Base-by-base conservation (phyloP, 2,888 invertebrate species). In the Sthenelais limicola region DNA sequence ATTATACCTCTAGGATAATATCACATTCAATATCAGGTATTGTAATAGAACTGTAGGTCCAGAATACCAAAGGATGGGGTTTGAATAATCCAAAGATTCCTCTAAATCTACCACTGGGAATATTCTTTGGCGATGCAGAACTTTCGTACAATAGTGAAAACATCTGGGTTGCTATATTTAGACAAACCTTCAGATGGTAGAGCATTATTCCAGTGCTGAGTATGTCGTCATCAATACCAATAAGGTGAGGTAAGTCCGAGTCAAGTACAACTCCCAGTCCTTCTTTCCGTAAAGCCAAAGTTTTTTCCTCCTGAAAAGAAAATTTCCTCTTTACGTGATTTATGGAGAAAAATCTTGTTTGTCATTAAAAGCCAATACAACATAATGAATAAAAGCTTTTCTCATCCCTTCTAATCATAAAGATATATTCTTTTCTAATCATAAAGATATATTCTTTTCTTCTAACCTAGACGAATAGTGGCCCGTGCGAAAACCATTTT, bases 171-270 rank as follows among this genome's bases (percentile, higher is more conserved):
- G n/a, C n/a, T n/a, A n/a, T n/a, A n/a, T n/a, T n/a, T n/a, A 18
- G 18, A 33, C 69, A 66, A 48, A 92, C 92, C 90, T 94, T 95
- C 30, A 95, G 89, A 87, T 95, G 95, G 84, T 95, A 95, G 0
- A 96, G 88, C 0, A 94, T 94, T 18, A 96, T 94, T 0, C 95
- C 95, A 0, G 95, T 95, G 71, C 93, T 94, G 58, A 94, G 90
- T 62, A 93, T 88, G 87, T 95, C 94, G 82, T 95, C 95, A 82
- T 95, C 95, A 73, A 96, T 95, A 43, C 94, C 94, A 68, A 95
- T 94, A 2, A 96, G 91, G 89, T 96, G 95, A 0, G 95, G 95
- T 91, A 93, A 92, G 83, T 95, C 94, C 0, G 94, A 95, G 75
- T 79, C 78, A 0, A 79, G 74, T 18, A 78, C 74, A 12, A 79